A percentile compares a stretch with the other conserved stretches of the same genome.
These are phyloP conservation scores for Copsychus sechellarum DNA, from an alignment of 2,113 vertebrate species.

Conservation along the genomic window DNA sequence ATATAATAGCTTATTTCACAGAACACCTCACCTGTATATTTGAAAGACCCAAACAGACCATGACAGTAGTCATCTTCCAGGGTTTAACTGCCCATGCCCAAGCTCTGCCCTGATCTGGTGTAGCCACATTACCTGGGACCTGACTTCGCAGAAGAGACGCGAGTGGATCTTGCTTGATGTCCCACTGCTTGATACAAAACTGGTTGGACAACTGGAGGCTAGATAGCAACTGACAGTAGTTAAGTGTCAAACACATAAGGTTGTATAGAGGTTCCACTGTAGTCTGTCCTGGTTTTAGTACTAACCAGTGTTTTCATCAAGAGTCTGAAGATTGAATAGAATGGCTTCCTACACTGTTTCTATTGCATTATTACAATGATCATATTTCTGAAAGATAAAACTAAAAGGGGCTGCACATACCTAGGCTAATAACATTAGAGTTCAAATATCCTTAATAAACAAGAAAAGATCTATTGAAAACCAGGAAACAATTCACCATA, in stretches of 20 bases:
- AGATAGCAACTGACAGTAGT: background rate
- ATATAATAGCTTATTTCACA: background rate
- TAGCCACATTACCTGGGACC: background rate
- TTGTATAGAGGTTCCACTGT: background rate
- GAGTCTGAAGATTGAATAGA: background rate
- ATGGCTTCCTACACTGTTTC: background rate
- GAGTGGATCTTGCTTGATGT: background rate
- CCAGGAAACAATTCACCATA: background rate
- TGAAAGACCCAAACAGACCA: background rate
- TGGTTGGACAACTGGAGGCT: background rate
- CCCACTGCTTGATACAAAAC: background rate
- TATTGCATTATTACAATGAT: background rate
- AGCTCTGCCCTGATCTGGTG: background rate
- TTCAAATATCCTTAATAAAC: background rate
- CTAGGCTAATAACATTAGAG: background rate
- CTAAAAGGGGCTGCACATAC: background rate
- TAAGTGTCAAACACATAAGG: background rate
- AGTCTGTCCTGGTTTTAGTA: background rate
- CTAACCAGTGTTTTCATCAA: background rate
- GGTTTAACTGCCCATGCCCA: background rate
- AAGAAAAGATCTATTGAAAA: background rate
- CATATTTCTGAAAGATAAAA: background rate
- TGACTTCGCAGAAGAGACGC: background rate
- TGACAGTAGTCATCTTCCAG: background rate
- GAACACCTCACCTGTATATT: background rate